phyloP scores from a whole-genome alignment of 2,888 invertebrate species.

The Tromatobia lineatoria region DNA sequence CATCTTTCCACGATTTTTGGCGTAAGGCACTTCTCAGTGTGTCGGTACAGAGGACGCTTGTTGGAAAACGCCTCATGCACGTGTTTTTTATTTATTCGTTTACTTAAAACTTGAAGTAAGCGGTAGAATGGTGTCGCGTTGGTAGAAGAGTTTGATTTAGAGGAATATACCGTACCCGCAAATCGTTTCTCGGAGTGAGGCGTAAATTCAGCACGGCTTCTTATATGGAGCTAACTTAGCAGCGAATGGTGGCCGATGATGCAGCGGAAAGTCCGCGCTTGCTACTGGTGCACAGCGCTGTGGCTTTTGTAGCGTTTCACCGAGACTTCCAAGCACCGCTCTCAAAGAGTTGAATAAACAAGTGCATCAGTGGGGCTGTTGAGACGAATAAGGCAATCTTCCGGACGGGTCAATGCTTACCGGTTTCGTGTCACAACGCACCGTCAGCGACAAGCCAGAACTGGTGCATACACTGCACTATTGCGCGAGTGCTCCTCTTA shows the following conservation, averaged over 20 bases:
- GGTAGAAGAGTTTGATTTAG: conserved; percentile 14
- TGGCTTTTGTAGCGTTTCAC: conserved; percentile 8
- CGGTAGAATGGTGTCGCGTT: no score
- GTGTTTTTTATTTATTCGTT: no score
- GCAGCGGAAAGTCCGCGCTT: no score
- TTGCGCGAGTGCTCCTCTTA: conserved; percentile 1
- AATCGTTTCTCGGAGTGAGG: conserved; percentile 4
- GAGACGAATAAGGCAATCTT: conserved; percentile 82
- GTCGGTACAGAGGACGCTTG: no score
- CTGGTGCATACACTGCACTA: not conserved
- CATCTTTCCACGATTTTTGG: no score
- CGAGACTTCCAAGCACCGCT: not conserved
- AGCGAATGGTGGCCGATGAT: not conserved
- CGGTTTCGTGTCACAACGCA: conserved; percentile 80
- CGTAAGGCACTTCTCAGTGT: no score
- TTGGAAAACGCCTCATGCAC: no score
- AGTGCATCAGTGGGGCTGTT: conserved; percentile 72
- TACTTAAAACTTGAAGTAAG: no score
- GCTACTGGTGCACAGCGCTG: no score
- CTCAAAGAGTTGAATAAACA: conserved; percentile 77
- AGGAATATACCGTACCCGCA: not conserved
- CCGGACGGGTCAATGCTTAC: conserved; percentile 84
- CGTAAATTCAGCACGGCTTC: conserved; percentile 36
- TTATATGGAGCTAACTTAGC: conserved; percentile 56
- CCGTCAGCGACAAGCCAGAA: conserved; percentile 40